Percentiles rank a stretch among this genome's conserved stretches.
Conservation (phyloP, 2,113 vertebrate species). For the Emberiza fucata region DNA sequence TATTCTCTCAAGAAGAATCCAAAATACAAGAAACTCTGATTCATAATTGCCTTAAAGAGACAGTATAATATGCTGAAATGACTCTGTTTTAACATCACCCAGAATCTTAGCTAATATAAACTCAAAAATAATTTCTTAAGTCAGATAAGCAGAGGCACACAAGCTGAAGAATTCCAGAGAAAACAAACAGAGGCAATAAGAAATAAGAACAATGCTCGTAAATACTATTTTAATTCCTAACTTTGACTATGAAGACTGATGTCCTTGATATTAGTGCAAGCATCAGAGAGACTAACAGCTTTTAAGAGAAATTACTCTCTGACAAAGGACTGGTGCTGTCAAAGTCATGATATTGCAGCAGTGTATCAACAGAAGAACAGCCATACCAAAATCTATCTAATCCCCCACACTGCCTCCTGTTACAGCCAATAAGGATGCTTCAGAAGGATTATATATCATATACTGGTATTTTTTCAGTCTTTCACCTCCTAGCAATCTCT, state of each 20-base stretch:
- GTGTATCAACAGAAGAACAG: constrained; percentile 49
- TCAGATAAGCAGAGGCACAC: neutral
- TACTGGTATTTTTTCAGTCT: neutral
- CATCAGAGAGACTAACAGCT: constrained; percentile 33
- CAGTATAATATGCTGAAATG: neutral
- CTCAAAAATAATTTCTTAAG: neutral
- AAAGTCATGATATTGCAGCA: constrained; percentile 48
- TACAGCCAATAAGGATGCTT: constrained; percentile 21
- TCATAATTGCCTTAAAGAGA: neutral
- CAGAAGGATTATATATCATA: neutral
- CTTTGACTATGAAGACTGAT: constrained; percentile 31
- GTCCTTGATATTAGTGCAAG: constrained; percentile 32
- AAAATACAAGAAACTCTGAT: neutral
- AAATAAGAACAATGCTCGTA: neutral
- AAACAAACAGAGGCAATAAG: neutral
- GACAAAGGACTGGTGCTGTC: constrained; percentile 2
- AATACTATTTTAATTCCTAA: constrained; percentile 35
- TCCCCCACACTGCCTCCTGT: neutral
- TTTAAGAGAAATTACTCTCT: constrained; percentile 21
- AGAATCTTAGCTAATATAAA: neutral
- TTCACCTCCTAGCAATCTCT: neutral
- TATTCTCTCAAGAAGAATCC: neutral
- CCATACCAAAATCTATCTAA: neutral
- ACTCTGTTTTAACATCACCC: neutral
- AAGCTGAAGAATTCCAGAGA: neutral